Conservation (phyloP, 2,797 vertebrate genomes). For the Limnodromus scolopaceus region DNA sequence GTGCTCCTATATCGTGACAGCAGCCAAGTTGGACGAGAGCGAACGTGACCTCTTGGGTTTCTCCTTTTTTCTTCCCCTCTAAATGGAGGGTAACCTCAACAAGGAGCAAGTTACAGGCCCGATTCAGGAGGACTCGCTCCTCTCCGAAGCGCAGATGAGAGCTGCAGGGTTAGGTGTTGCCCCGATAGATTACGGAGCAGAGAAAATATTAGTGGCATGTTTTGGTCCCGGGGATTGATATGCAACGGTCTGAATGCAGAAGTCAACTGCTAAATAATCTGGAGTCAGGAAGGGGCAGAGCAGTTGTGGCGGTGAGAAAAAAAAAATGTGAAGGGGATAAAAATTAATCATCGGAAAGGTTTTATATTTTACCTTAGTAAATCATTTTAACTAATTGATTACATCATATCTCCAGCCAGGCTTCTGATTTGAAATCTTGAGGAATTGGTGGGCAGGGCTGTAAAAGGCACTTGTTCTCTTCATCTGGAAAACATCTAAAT, state of each 20-base stretch:
- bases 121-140: accelerated
- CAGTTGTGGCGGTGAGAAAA: accelerated
- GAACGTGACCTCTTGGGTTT: neutral
- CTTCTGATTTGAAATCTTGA: neutral
- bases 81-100: neutral
- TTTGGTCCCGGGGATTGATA: neutral
- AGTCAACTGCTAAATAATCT: conserved; percentile 15
- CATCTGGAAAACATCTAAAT: neutral
- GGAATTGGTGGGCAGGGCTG: neutral
- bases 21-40: accelerated
- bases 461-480: neutral
- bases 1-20: accelerated
- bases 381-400: conserved; percentile 31
- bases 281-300: conserved; percentile 8
- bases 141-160: neutral
- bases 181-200: neutral
- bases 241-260: accelerated
- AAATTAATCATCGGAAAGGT: neutral
- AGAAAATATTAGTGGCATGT: neutral
- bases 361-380: conserved; percentile 1
- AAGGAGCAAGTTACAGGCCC: neutral
- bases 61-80: neutral
- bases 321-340: neutral
- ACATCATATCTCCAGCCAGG: neutral
- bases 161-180: neutral